Evolutionary conservation across 2,888 invertebrate genomes (phyloP).

Genomic region (Anorthoa munda): DNA sequence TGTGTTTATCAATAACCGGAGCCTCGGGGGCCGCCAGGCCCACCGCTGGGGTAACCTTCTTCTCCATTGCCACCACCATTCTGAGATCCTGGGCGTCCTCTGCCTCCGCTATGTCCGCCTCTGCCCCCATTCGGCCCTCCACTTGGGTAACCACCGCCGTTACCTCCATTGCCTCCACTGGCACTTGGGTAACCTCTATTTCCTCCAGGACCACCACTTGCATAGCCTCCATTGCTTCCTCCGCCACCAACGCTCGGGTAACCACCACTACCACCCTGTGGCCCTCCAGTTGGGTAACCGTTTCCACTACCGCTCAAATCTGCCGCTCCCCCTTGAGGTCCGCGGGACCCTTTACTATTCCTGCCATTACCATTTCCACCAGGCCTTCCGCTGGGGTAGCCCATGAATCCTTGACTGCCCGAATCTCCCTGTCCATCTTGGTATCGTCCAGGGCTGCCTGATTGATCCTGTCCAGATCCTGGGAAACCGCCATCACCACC

Average conservation of each 20-base stretch:
- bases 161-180: slow-evolving; percentile 29
- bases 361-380: slow-evolving; percentile 63
- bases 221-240: slow-evolving; percentile 47
- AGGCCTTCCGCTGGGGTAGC: slow-evolving; percentile 73
- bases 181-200: slow-evolving; percentile 33
- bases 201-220: slow-evolving; percentile 47
- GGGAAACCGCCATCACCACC: slow-evolving; percentile 70
- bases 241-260: slow-evolving; percentile 64
- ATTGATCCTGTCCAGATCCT: slow-evolving; percentile 66
- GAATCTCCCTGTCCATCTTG: slow-evolving; percentile 66
- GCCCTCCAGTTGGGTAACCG: slow-evolving; percentile 55
- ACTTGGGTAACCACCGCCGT: slow-evolving; percentile 68
- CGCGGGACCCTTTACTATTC: slow-evolving; percentile 29
- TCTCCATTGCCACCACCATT: slow-evolving; percentile 67
- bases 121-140: slow-evolving; percentile 68
- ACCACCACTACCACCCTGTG: slow-evolving; percentile 56
- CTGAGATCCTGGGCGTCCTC: slow-evolving; percentile 68
- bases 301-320: slow-evolving; percentile 54
- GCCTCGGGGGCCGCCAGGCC: slow-evolving; percentile 84
- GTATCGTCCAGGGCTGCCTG: slow-evolving; percentile 59
- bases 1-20: slow-evolving; percentile 80
- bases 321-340: slow-evolving; percentile 43
- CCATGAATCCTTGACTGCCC: slow-evolving; percentile 62
- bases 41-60: slow-evolving; percentile 85
- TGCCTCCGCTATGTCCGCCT: slow-evolving; percentile 66